phyloP scores from a whole-genome alignment of 92 coral and sea anemone genomes.

The Epizoanthus scotinus region DNA sequence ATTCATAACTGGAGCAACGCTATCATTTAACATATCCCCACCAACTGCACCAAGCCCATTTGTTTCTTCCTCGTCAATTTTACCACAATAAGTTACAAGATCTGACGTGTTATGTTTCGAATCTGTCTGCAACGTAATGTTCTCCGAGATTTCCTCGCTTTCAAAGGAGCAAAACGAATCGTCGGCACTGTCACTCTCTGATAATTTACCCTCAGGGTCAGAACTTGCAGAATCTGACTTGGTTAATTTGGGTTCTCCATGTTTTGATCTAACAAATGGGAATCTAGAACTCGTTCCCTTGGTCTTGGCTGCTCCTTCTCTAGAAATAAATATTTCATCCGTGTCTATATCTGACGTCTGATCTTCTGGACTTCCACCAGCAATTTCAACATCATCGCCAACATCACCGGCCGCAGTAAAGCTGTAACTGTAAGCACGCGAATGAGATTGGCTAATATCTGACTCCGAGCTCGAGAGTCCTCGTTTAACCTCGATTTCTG shows the following conservation, averaged over 20 bases:
- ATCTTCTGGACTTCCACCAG: not conserved
- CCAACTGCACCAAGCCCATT: not conserved
- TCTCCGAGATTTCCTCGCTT: not conserved
- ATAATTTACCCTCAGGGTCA: not conserved
- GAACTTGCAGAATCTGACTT: not conserved
- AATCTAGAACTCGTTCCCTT: not conserved
- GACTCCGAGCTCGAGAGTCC: not conserved
- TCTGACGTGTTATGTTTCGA: not conserved
- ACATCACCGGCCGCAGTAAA: too few species aligned
- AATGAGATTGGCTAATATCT: not conserved
- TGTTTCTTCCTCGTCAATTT: not conserved
- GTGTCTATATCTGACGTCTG: not conserved
- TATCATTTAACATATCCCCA: not conserved
- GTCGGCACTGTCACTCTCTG: conserved; percentile 9
- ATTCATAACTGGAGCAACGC: not conserved
- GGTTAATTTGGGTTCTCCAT: not conserved
- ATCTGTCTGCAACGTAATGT: not conserved
- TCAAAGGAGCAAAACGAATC: conserved; percentile 36
- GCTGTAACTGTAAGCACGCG: not conserved
- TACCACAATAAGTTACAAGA: not conserved
- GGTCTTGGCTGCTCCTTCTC: not conserved
- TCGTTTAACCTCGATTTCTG: not conserved
- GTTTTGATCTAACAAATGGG: conserved; percentile 10
- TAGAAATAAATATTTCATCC: not conserved
- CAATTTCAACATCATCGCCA: not conserved